Conservation (phyloP, 2,797 vertebrate species). For the Mallotus villosus region DNA sequence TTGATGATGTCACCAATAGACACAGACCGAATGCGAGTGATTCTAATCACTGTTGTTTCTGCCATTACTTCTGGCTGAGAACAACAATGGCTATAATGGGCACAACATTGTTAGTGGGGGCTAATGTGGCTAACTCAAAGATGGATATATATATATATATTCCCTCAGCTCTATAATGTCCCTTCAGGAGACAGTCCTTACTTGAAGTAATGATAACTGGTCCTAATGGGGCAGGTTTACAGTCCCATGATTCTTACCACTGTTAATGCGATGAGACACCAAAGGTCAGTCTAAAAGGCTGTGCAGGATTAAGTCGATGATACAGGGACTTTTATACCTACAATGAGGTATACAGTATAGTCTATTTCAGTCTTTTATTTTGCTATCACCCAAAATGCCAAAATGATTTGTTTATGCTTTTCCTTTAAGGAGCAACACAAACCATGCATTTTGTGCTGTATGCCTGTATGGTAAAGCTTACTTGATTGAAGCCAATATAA, state of each 20-base stretch:
- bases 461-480: background rate
- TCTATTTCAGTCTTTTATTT: conserved; percentile 23
- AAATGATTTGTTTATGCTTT: conserved; percentile 10
- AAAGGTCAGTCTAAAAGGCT: conserved; percentile 56
- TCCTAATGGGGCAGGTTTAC: conserved; percentile 68
- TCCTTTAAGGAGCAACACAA: background rate
- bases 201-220: conserved; percentile 65
- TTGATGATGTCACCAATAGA: conserved; percentile 36
- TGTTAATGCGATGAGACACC: conserved; percentile 67
- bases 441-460: background rate
- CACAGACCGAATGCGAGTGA: conserved; percentile 39
- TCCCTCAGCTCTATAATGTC: conserved; percentile 53
- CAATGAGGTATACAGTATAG: conserved; percentile 9
- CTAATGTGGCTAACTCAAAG: conserved; percentile 64
- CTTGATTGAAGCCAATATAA: background rate
- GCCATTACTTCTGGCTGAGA: conserved; percentile 42
- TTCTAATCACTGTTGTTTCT: conserved; percentile 50
- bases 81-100: conserved; percentile 63
- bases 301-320: conserved; percentile 42
- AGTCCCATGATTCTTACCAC: conserved; percentile 64
- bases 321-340: conserved; percentile 47
- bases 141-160: conserved; percentile 63
- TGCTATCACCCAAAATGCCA: conserved; percentile 29
- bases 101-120: conserved; percentile 32
- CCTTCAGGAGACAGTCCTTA: conserved; percentile 60